phyloP scores from a whole-genome alignment of 1,140 invertebrate genomes.

The Diorhabda elongata region DNA sequence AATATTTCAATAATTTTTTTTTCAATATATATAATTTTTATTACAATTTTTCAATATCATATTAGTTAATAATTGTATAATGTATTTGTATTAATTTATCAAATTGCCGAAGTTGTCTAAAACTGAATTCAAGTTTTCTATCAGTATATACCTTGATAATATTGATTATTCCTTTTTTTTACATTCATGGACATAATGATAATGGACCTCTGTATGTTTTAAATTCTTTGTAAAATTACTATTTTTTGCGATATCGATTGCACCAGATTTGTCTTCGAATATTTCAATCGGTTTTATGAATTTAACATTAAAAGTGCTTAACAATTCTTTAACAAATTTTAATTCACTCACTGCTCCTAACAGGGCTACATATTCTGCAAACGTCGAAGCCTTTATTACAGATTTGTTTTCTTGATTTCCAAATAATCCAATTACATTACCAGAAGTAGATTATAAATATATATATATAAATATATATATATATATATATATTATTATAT shows the following conservation, averaged over 20 bases:
- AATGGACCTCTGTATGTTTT: slow-evolving; percentile 5
- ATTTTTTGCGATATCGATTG: slow-evolving; percentile 27
- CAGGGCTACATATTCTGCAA: slow-evolving; percentile 35
- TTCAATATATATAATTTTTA: no score
- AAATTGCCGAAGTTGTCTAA: no score
- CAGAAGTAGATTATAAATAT: no score
- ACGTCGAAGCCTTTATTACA: slow-evolving; percentile 32
- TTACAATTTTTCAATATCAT: no score
- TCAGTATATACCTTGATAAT: no score
- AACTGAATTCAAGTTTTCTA: no score
- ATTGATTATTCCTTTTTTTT: no score
- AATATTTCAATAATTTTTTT: no score
- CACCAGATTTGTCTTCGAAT: slow-evolving; percentile 30
- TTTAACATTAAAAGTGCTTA: slow-evolving; percentile 22
- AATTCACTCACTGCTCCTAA: slow-evolving; percentile 31
- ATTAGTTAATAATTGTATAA: no score
- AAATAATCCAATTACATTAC: slow-evolving; percentile 35
- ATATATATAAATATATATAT: no score
- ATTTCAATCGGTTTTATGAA: slow-evolving; percentile 20
- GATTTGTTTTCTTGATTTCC: slow-evolving; percentile 36
- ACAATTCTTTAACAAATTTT: slow-evolving; percentile 17
- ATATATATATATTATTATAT: no score
- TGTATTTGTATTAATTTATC: no score
- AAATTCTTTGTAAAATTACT: slow-evolving; percentile 25
- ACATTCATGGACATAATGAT: not conserved